phyloP scores from a whole-genome alignment of 2,797 vertebrate genomes.

The Macropus fuliginosus region DNA sequence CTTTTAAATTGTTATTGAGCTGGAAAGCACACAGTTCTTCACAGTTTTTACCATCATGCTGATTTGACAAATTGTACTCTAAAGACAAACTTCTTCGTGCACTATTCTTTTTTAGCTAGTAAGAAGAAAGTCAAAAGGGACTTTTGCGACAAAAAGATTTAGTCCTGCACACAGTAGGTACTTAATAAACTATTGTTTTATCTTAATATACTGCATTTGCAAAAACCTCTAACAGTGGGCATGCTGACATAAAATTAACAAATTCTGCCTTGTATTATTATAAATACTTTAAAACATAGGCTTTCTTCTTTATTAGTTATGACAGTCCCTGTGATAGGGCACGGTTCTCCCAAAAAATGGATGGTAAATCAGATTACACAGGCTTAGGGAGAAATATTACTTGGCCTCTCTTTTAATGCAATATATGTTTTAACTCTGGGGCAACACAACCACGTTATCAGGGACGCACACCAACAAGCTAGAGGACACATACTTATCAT shows the following conservation, averaged over 20 bases:
- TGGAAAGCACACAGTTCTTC: constrained; percentile 24
- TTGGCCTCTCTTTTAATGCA: background rate
- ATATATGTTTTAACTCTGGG: background rate
- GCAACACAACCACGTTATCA: background rate
- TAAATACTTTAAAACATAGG: constrained; percentile 25
- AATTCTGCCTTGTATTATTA: constrained; percentile 6
- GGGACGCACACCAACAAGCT: background rate
- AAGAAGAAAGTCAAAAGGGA: constrained; percentile 42
- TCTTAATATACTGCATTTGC: constrained; percentile 8
- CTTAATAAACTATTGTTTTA: background rate
- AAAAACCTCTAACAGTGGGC: background rate
- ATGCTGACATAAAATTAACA: background rate
- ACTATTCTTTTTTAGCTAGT: constrained; percentile 16
- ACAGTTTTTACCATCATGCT: constrained; percentile 1
- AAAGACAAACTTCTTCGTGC: constrained; percentile 1
- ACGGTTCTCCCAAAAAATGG: background rate
- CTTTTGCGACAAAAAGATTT: constrained; percentile 1
- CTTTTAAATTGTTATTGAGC: constrained; percentile 43
- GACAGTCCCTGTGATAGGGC: background rate
- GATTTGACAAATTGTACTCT: background rate
- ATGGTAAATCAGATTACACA: background rate
- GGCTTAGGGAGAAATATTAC: background rate
- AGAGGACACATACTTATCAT: background rate
- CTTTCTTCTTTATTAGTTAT: constrained; percentile 24
- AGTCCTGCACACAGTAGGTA: constrained; percentile 9